Conservation (phyloP, 2,888 invertebrate genomes). For the Lycia hirtaria region DNA sequence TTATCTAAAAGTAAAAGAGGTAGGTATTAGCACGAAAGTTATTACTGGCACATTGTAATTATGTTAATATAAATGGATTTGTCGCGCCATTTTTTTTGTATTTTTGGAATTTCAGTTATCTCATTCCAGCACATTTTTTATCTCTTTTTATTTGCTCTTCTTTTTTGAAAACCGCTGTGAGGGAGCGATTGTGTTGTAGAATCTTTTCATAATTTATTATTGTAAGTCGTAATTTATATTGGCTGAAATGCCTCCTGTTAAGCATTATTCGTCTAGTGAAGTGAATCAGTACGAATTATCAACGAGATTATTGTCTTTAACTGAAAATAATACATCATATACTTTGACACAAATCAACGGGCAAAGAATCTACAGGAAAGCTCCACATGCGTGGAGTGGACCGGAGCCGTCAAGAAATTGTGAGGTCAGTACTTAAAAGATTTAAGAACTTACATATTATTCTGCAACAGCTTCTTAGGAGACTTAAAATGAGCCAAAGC, state of each 20-base stretch:
- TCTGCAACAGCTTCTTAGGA: too few relatives aligned
- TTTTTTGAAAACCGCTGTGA: constrained; percentile 63
- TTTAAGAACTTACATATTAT: too few relatives aligned
- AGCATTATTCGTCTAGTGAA: constrained; percentile 81
- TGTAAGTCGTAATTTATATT: constrained; percentile 74
- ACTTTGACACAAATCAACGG: constrained; percentile 88
- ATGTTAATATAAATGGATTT: not conserved
- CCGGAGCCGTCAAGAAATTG: constrained; percentile 86
- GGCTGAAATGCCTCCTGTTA: constrained; percentile 77
- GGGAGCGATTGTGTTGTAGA: constrained; percentile 53
- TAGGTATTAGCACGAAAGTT: too few relatives aligned
- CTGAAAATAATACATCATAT: constrained; percentile 80
- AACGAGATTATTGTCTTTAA: constrained; percentile 79
- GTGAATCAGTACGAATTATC: constrained; percentile 84
- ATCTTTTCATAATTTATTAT: constrained; percentile 69
- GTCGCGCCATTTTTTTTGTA: constrained; percentile 56
- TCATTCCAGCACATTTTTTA: constrained; percentile 39
- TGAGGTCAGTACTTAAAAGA: constrained; percentile 79
- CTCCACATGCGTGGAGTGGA: constrained; percentile 83
- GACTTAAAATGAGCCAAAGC: too few relatives aligned
- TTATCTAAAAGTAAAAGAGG: too few relatives aligned
- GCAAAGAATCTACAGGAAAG: constrained; percentile 87
- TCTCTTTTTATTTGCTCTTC: constrained; percentile 57
- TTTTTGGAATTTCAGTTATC: constrained; percentile 30
- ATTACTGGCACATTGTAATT: too few relatives aligned